Percentiles rank a stretch among this genome's conserved stretches.
These are phyloP conservation scores for Coreius guichenoti DNA, from an alignment of 2,797 vertebrate species.

Conservation along the genomic window DNA sequence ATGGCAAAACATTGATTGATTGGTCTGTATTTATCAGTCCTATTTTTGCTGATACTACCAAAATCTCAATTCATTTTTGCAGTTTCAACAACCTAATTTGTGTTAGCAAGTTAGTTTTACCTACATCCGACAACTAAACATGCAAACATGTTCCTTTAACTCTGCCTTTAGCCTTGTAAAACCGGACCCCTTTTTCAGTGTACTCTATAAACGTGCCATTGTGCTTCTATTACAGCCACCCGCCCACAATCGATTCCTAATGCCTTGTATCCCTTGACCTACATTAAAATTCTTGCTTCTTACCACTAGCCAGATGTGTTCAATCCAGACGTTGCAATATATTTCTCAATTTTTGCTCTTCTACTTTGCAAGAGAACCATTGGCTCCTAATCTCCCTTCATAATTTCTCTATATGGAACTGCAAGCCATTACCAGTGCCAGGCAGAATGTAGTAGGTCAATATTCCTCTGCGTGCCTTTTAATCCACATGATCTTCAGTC, in stretches of 20 bases:
- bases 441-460: constrained; percentile 14
- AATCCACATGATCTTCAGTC: constrained; percentile 30
- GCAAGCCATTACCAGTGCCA: not conserved
- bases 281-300: constrained; percentile 9
- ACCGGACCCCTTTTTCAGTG: not conserved
- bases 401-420: constrained; percentile 4
- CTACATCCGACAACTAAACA: not conserved
- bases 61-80: not conserved
- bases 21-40: not conserved
- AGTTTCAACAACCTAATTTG: not conserved
- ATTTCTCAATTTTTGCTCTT: constrained; percentile 17
- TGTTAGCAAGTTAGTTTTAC: not conserved
- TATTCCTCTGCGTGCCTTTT: not conserved
- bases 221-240: not conserved
- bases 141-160: not conserved
- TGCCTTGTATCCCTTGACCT: constrained; percentile 15
- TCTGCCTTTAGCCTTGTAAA: not conserved
- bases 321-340: not conserved
- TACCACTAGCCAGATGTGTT: not conserved
- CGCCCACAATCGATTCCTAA: not conserved
- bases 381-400: not conserved
- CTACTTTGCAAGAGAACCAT: not conserved
- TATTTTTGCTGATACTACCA: not conserved
- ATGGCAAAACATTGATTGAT: not conserved
- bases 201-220: not conserved